These are phyloP conservation scores for Acanthochromis polyacanthus DNA, from an alignment of 2,113 vertebrate species.

Conservation along the genomic window DNA sequence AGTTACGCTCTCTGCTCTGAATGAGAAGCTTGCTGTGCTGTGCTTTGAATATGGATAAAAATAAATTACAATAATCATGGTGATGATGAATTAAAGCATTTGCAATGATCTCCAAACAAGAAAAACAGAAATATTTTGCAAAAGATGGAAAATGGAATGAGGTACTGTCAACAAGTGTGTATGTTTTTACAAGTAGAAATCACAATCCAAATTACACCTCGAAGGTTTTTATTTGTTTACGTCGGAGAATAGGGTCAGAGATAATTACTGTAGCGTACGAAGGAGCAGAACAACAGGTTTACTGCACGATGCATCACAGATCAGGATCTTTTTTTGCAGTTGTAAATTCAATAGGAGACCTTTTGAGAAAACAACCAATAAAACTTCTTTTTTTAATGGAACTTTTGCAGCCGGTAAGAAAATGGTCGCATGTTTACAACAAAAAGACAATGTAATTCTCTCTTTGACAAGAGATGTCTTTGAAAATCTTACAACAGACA, in stretches of 20 bases:
- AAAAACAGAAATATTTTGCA: background rate
- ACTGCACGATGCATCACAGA: too few species aligned
- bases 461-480: too few species aligned
- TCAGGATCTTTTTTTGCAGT: too few species aligned
- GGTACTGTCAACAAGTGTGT: background rate
- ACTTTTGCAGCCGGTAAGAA: too few species aligned
- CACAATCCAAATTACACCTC: background rate
- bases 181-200: background rate
- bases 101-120: background rate
- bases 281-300: too few species aligned
- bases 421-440: too few species aligned
- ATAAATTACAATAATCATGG: slow-evolving; percentile 4
- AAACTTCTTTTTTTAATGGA: too few species aligned
- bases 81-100: slow-evolving; percentile 13
- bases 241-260: background rate
- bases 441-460: too few species aligned
- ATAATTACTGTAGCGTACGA: background rate
- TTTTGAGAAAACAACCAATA: too few species aligned
- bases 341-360: too few species aligned
- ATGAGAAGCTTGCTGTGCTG: slow-evolving; percentile 7
- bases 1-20: background rate
- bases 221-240: background rate
- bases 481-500: too few species aligned
- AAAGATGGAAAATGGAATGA: background rate
- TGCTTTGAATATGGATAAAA: background rate